Base-by-base conservation (phyloP, 2,113 vertebrate genomes). In the Polypterus senegalus region DNA sequence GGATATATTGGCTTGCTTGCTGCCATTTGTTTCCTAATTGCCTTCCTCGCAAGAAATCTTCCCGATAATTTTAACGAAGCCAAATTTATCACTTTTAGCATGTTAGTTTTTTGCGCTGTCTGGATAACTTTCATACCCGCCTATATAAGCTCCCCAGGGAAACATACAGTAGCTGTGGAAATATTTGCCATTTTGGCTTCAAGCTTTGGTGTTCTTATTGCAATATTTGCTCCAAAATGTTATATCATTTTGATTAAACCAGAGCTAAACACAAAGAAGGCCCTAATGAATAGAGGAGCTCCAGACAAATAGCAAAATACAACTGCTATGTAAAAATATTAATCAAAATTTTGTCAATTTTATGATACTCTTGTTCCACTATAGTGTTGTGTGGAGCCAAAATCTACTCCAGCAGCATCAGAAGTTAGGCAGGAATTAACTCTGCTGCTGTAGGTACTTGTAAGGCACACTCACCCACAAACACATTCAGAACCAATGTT, bases 131-230 rank as follows among this genome's bases (percentile, higher is more conserved):
- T 81, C 58, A 66, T 83, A 1, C 81, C 83, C 11, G 83, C 80
- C 3, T 83, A 85, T 53, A 45, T 85, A 64, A 85, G 70, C 63
- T 81, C 81, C 1, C 81, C 82, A 1, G 81, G 81, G 3, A 83
- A 80, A 66, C 83, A 82, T 66, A 71, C 77, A 9, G 79, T 76
- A 6, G 80, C 77, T 51, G 80, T 85, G 44, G 78, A 85, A 65
- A 70, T 77, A 49, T 83, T 85, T 69, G 83, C 82, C 7, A 84
- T 84, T 46, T 44, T 86, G 10, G 79, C 82, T 0, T 86, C 83
- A 6, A 81, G 81, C 60, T 84, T 79, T 66, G 85, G 83, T 3
- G 73, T 84, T 0, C 65, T 85, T 27, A 2, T 70, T 3, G 60
- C 75, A 1, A 73, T 85, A n/a, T 86, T 86, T 69, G 75, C 68